Evolutionary conservation across 2,113 vertebrate genomes (phyloP), one percentile per base, ranked within the genome.

Genomic region (Mesocricetus auratus): DNA sequence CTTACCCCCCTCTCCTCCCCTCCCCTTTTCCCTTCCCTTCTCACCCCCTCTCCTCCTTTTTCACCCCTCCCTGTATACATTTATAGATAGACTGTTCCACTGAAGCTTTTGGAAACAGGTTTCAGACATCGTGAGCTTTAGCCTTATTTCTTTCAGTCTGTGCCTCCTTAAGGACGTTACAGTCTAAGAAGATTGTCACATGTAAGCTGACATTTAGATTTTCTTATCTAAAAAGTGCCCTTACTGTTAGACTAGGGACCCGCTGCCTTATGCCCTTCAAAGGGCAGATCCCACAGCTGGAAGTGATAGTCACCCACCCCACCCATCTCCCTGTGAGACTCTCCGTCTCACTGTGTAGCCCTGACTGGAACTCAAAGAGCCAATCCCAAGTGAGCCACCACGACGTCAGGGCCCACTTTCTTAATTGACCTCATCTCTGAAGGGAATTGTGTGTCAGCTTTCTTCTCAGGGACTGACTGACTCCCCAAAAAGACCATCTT

Each of bases 91-190:
- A 56, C 12, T 56, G 11, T 82, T 92, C 87, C 90, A 19, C 42
- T 94, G 68, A 93, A 36, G 15, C 47, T 69, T 92, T 94, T 94
- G 62, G 22, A 96, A 85, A 33, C 82, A 89, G 93, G 31, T 79
- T 92, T 69, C 86, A 92, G 47, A 29, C 36, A 64, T 58, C 42
- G 86, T 94, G 50, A 96, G 62, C 69, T 94, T 97, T 95, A 92
- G 91, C 29, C 74, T 42, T 95, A 71, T 90, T 91, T 93, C 92
- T 79, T 93, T 87, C 56, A 90, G 24, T 13, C 26, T 89, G 31
- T 64, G 68, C 90, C 71, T 90, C 58, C n/a, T 95, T 69, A 78
- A 90, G 58, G 89, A 91, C 58, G 91, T 86, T 90, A 92, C 31
- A 83, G 66, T 50, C 42, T 79, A 31, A 47, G 9, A 91, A 91